phyloP scores from a whole-genome alignment of 2,797 vertebrate species.

The Catamblyrhynchus diadema region DNA sequence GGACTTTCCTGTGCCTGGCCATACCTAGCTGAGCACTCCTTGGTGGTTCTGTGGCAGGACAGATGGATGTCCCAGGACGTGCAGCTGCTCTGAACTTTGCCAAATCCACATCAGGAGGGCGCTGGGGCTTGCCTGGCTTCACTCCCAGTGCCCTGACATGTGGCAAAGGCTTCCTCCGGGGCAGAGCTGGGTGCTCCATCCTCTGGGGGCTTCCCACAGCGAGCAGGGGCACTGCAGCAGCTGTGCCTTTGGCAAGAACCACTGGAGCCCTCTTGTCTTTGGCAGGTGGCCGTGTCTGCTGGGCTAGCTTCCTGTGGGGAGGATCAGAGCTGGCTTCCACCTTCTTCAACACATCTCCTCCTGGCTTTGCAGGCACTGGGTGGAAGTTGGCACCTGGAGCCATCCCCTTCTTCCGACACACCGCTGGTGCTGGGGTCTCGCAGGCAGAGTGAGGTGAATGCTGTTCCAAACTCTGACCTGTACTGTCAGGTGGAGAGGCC shows the following conservation, averaged over 20 bases:
- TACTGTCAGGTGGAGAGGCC: neutral
- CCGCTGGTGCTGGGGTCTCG: neutral
- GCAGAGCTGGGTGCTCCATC: neutral
- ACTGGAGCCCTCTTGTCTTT: neutral
- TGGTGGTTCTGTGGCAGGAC: neutral
- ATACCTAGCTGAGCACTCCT: neutral
- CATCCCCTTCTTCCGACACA: neutral
- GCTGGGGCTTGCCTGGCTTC: slow-evolving; percentile 2
- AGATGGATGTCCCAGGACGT: fast-evolving
- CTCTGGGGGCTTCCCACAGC: fast-evolving
- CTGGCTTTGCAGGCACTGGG: neutral
- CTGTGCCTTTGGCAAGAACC: neutral
- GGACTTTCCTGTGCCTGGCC: neutral
- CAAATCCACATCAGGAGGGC: slow-evolving; percentile 39
- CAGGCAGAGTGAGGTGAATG: neutral
- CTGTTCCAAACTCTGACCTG: neutral
- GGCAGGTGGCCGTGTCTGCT: neutral
- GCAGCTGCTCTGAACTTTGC: neutral
- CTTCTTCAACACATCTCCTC: neutral
- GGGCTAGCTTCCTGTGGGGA: neutral
- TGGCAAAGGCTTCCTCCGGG: slow-evolving; percentile 25
- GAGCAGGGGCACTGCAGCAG: neutral
- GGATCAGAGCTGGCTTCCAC: neutral
- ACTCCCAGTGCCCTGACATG: neutral
- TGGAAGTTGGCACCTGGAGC: neutral